Conservation (phyloP, 1,140 invertebrate species). For the Listronotus bonariensis region DNA sequence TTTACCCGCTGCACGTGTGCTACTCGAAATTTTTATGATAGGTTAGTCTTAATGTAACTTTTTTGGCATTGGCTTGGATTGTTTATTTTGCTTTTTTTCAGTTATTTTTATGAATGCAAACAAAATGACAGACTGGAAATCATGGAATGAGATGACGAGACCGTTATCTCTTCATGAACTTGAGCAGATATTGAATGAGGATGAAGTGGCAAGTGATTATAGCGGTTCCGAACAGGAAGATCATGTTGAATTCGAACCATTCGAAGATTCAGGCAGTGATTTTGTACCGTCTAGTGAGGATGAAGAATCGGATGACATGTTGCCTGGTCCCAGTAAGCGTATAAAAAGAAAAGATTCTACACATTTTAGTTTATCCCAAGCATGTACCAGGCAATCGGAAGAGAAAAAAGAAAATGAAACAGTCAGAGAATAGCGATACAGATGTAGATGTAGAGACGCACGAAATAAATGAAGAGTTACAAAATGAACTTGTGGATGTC, state of each 20-base stretch:
- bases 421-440: too few relatives aligned
- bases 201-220: background rate
- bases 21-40: too few relatives aligned
- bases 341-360: background rate
- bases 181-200: background rate
- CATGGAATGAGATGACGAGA: background rate
- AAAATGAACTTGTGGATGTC: background rate
- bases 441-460: background rate
- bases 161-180: background rate
- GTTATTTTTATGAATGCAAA: too few relatives aligned
- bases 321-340: background rate
- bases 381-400: background rate
- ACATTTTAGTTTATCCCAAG: background rate
- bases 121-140: background rate
- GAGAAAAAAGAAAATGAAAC: background rate
- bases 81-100: too few relatives aligned
- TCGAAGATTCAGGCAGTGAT: background rate
- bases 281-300: slow-evolving; percentile 1
- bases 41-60: too few relatives aligned
- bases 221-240: background rate
- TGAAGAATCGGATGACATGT: background rate
- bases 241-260: background rate
- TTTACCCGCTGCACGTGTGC: too few relatives aligned
- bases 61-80: too few relatives aligned
- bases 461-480: slow-evolving; percentile 1